phyloP scores from a whole-genome alignment of 1,140 invertebrate species.

The Lepeophtheirus salmonis region DNA sequence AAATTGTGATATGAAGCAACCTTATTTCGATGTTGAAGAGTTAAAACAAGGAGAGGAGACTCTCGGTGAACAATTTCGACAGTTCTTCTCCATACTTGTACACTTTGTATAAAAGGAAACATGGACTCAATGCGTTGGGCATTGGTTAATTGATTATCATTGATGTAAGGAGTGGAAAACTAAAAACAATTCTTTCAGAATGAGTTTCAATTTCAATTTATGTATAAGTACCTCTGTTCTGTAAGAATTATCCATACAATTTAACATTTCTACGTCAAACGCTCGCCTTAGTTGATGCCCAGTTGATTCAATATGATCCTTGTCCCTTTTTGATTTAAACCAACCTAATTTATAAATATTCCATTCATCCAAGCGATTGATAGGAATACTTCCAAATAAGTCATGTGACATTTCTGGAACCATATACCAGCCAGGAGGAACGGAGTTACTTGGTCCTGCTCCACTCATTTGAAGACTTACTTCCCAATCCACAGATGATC shows the following conservation, averaged over 20 bases:
- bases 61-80: conserved; percentile 14
- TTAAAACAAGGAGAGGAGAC: conserved; percentile 14
- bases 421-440: conserved; percentile 17
- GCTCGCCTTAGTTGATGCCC: neutral
- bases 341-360: conserved; percentile 15
- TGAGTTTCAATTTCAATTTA: no score
- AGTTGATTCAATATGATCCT: neutral
- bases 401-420: neutral
- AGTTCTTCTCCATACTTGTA: conserved; percentile 10
- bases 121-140: conserved; percentile 1
- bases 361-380: conserved; percentile 17
- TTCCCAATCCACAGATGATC: conserved; percentile 17
- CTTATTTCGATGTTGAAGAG: conserved; percentile 12
- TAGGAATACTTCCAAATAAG: neutral
- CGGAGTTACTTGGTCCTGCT: conserved; percentile 6
- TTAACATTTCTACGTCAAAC: neutral
- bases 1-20: neutral
- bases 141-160: conserved; percentile 1
- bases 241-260: neutral
- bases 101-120: conserved; percentile 4
- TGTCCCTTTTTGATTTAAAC: conserved; percentile 6
- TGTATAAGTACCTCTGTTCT: neutral
- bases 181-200: no score
- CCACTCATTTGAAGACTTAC: conserved; percentile 12
- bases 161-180: neutral